Evolutionary conservation across 2,888 invertebrate genomes (phyloP).

Genomic region (Mamestra brassicae): DNA sequence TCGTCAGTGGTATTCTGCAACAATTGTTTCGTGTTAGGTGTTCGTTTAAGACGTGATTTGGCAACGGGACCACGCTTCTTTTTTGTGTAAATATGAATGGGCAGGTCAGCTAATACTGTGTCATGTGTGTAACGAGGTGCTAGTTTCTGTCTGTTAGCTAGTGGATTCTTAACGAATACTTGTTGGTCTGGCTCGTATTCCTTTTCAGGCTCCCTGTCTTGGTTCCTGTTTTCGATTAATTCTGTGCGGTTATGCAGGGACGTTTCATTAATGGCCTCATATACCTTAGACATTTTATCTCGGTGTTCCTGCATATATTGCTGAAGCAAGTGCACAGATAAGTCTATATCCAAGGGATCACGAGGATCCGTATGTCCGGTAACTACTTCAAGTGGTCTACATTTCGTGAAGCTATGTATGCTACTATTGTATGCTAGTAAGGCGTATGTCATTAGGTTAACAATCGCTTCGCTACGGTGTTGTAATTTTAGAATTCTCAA

Average conservation of each 20-base stretch:
- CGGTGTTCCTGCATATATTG: too few species aligned
- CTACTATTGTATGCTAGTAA: slow-evolving; percentile 17
- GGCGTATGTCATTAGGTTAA: slow-evolving; percentile 19
- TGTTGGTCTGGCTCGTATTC: slow-evolving; percentile 16
- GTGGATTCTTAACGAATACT: slow-evolving; percentile 5
- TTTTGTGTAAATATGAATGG: slow-evolving; percentile 51
- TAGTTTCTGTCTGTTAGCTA: slow-evolving; percentile 4
- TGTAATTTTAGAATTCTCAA: slow-evolving; percentile 17
- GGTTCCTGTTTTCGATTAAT: slow-evolving; percentile 8
- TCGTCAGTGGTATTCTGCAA: slow-evolving; percentile 26
- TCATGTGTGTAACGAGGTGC: slow-evolving; percentile 41
- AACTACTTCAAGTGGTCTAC: slow-evolving; percentile 18
- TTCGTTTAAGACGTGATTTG: slow-evolving; percentile 14
- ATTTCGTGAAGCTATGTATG: neutral
- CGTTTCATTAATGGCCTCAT: slow-evolving; percentile 5
- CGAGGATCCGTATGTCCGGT: slow-evolving; percentile 19
- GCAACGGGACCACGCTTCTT: slow-evolving; percentile 27
- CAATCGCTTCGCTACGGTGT: neutral
- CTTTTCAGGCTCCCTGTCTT: slow-evolving; percentile 5
- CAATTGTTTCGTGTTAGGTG: slow-evolving; percentile 16
- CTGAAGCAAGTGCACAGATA: slow-evolving; percentile 4
- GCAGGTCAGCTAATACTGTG: slow-evolving; percentile 60
- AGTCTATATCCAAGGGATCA: slow-evolving; percentile 13
- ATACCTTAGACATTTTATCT: neutral
- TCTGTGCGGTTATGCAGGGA: neutral